These are phyloP conservation scores for Eupeodes latifasciatus DNA, from an alignment of 2,888 invertebrate genomes.

Conservation along the genomic window DNA sequence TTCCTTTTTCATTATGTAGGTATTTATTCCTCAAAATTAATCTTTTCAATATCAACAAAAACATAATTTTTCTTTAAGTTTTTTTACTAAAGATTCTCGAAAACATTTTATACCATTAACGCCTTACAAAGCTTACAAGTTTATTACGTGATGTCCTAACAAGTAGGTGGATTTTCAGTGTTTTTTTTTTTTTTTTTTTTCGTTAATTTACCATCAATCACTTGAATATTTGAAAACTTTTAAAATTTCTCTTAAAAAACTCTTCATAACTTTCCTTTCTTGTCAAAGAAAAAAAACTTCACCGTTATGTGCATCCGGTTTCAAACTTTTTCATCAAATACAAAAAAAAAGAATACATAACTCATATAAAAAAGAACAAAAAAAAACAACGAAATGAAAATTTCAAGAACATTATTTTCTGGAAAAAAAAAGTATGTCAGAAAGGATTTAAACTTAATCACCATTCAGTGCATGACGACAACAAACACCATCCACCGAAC, in stretches of 20 bases:
- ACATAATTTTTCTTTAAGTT: no score
- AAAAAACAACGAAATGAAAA: constrained; percentile 26
- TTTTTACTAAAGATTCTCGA: background rate
- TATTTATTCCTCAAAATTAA: no score
- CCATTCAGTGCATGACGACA: constrained; percentile 52
- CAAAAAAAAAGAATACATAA: background rate
- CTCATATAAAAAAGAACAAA: constrained; percentile 2
- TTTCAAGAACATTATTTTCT: constrained; percentile 44
- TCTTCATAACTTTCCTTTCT: constrained; percentile 24
- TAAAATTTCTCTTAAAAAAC: background rate
- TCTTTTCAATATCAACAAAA: no score
- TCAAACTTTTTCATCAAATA: constrained; percentile 34
- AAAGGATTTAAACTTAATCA: constrained; percentile 63
- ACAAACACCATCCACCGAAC: background rate
- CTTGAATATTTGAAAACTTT: constrained; percentile 25
- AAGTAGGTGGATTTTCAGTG: background rate
- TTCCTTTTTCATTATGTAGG: no score
- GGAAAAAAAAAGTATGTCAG: constrained; percentile 61
- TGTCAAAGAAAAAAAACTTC: background rate
- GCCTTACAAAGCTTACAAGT: no score
- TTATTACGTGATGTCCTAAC: background rate
- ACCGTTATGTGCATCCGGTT: constrained; percentile 52
- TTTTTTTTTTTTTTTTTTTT: no score
- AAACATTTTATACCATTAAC: background rate
- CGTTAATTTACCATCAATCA: constrained; percentile 8